Conservation (phyloP, 2,113 vertebrate species). For the Cairina moschata region DNA sequence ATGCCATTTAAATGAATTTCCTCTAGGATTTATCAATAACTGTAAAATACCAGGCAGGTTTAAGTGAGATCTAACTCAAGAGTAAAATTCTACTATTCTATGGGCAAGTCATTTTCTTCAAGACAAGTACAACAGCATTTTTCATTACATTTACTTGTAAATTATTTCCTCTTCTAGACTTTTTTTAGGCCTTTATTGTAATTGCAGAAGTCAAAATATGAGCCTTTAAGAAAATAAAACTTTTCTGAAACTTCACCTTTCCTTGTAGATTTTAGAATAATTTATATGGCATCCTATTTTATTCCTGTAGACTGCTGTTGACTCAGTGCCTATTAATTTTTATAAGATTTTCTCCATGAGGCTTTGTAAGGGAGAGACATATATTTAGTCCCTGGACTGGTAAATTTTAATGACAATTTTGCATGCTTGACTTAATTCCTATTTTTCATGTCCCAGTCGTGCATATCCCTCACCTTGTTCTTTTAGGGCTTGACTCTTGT, state of each 20-base stretch:
- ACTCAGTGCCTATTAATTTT: slow-evolving; percentile 48
- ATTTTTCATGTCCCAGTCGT: slow-evolving; percentile 6
- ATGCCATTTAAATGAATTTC: neutral
- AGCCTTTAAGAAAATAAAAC: neutral
- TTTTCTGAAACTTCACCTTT: neutral
- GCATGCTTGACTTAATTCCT: slow-evolving; percentile 53
- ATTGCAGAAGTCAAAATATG: neutral
- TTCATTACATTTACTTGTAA: neutral
- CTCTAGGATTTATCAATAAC: neutral
- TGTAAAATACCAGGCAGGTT: neutral
- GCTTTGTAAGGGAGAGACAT: neutral
- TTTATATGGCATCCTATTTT: neutral
- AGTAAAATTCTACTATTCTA: neutral
- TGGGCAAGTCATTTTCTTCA: neutral
- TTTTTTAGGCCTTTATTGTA: neutral
- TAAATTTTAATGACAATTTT: slow-evolving; percentile 70
- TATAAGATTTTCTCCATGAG: slow-evolving; percentile 1
- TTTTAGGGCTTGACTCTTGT: neutral
- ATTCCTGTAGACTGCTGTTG: neutral
- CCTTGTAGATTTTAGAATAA: neutral
- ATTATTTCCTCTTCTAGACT: neutral
- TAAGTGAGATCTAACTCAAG: neutral
- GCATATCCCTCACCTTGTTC: slow-evolving; percentile 9
- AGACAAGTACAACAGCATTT: neutral
- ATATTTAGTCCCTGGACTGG: slow-evolving; percentile 49